Percentiles rank a stretch among this genome's conserved stretches.
Evolutionary conservation across 2,113 vertebrate genomes (phyloP).

Genomic region (Hydropotes inermis): DNA sequence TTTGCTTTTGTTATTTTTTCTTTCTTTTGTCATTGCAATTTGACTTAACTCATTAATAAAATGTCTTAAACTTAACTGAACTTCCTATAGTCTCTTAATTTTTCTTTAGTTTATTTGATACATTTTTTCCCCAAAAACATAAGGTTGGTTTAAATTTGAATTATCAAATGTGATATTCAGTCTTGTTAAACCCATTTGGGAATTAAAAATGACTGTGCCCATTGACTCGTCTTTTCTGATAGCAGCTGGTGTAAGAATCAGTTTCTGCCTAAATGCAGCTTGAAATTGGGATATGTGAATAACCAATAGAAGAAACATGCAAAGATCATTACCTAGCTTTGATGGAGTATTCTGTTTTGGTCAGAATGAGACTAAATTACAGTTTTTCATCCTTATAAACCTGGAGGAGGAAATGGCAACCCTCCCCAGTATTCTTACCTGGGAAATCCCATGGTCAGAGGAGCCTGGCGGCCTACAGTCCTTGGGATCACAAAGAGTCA

Average conservation of each 20-base stretch:
- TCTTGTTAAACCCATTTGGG: background rate
- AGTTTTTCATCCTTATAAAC: background rate
- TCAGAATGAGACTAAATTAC: background rate
- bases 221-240: background rate
- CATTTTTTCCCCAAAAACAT: background rate
- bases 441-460: background rate
- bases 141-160: background rate
- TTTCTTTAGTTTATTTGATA: background rate
- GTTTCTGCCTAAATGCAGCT: background rate
- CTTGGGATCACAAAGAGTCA: background rate
- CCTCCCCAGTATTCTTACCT: background rate
- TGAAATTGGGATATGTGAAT: background rate
- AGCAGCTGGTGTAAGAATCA: background rate
- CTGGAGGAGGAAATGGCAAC: background rate
- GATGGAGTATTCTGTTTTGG: background rate
- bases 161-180: background rate
- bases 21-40: background rate
- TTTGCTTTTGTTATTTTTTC: background rate
- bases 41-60: background rate
- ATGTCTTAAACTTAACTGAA: background rate
- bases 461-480: rapidly evolving
- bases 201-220: background rate
- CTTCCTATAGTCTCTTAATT: background rate
- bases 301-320: background rate
- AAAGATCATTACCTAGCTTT: background rate